Conservation (phyloP, 2,113 vertebrate species). For the Capreolus pygargus region DNA sequence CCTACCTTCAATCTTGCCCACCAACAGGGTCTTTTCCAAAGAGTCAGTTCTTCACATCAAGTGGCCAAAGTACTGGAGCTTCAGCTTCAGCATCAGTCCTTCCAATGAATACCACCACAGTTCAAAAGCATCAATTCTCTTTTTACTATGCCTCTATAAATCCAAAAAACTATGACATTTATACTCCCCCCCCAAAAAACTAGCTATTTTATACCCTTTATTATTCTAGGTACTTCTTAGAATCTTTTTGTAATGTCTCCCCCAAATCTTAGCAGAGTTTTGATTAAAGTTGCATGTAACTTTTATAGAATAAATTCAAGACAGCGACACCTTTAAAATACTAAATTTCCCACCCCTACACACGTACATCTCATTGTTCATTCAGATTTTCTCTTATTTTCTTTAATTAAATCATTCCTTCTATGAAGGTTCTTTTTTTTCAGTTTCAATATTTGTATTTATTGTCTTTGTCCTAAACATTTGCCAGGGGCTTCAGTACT, state of each 20-base stretch:
- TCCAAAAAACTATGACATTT: not conserved
- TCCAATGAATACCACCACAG: not conserved
- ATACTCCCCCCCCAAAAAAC: not conserved
- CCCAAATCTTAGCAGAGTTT: not conserved
- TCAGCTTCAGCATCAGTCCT: not conserved
- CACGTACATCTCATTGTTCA: not conserved
- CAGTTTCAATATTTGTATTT: not conserved
- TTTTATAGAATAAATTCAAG: not conserved
- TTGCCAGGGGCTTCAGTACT: not conserved
- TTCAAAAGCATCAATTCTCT: not conserved
- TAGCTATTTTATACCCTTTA: not conserved
- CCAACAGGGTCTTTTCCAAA: not conserved
- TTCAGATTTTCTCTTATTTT: not conserved
- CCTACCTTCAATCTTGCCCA: not conserved
- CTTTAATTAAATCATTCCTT: not conserved
- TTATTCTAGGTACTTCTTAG: not conserved
- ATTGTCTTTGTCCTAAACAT: not conserved
- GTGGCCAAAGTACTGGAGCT: not conserved
- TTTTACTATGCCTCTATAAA: not conserved
- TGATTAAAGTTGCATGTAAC: not conserved
- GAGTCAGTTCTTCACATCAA: not conserved
- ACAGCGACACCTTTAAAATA: not conserved
- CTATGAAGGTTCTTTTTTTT: not conserved
- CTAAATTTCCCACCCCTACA: not conserved
- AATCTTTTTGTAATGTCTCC: not conserved